Base-by-base conservation (phyloP, 2,797 vertebrate genomes). In the Bufotes viridis region DNA sequence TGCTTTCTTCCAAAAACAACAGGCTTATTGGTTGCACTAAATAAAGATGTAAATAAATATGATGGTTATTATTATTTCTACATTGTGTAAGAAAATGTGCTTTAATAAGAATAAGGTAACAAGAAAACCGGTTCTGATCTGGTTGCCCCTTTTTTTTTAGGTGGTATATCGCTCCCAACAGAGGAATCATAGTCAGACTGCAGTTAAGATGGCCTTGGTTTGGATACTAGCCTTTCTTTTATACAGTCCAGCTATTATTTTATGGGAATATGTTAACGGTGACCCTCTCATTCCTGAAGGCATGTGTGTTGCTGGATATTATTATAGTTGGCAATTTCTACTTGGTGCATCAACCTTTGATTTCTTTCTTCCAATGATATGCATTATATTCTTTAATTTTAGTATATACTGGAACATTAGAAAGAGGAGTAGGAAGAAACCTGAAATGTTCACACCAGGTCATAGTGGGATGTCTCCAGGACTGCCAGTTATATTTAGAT, bases 151-250 rank as follows among this genome's bases (percentile, higher is more conserved):
- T 65, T 12, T 81, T 53, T 7, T 49, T 6, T 76, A 88, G 87
- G 87, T 88, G 12, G 26, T 42, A 12, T 85, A 88, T 81, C 87
- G 82, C 20, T 88, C 76, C 34, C 76, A 80, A 22, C 82, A 88
- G 20, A 55, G 61, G 34, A 85, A 22, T 14, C 87, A 75, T 51
- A 74, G 78, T 85, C 93, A 90, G 82, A 95, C 95, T 69, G 91
- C 96, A 18, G 26, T 91, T 76, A 95, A 95, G 93, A 97, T 98
- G 96, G 92, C 93, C 78, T 93, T 92, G 0, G 94, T 97, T 78
- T 98, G 97, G 97, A 92, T 96, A 60, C 91, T 97, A 7, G 96
- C 97, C 57, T 98, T 98, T 88, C 92, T 97, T 75, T 93, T 96
- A 84, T 97, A 97, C 0, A 95, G 96, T 87, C 96, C 97, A 0